These are phyloP conservation scores for Amphiduros pacificus DNA, from an alignment of 2,888 invertebrate species.

Conservation along the genomic window DNA sequence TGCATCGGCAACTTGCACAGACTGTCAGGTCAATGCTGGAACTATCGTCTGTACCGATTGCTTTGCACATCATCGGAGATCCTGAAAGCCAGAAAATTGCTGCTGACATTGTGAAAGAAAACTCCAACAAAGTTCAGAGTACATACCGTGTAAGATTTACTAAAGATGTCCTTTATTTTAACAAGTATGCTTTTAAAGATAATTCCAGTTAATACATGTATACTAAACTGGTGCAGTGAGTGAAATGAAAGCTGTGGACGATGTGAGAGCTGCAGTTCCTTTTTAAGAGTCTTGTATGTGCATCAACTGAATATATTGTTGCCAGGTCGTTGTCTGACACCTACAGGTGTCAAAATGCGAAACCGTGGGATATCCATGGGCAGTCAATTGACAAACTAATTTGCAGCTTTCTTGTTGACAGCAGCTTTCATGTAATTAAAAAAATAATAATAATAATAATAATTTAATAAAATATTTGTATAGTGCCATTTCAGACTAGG, in stretches of 20 bases:
- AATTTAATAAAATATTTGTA: too few species aligned
- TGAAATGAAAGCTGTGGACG: too few species aligned
- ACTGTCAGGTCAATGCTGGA: slow-evolving; percentile 32
- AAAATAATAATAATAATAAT: background rate
- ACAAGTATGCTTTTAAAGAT: background rate
- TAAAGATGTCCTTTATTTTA: background rate
- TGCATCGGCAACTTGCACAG: slow-evolving; percentile 31
- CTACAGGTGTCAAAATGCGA: too few species aligned
- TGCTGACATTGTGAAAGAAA: slow-evolving; percentile 32
- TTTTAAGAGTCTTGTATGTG: too few species aligned
- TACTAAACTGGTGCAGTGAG: background rate
- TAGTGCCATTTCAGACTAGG: too few species aligned
- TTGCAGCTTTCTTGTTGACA: too few species aligned
- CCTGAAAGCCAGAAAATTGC: slow-evolving; percentile 43
- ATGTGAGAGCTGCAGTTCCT: too few species aligned
- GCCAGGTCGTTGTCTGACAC: too few species aligned
- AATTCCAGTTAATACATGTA: background rate
- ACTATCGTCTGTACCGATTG: slow-evolving; percentile 29
- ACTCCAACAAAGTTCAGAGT: slow-evolving; percentile 7
- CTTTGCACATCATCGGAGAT: slow-evolving; percentile 51
- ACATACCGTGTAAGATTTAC: slow-evolving; percentile 11
- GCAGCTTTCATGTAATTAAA: too few species aligned
- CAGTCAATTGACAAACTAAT: too few species aligned
- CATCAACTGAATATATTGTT: too few species aligned
- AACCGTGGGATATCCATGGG: too few species aligned